Evolutionary conservation across 2,113 vertebrate genomes (phyloP).

Genomic region (Mormyrus lacerda): DNA sequence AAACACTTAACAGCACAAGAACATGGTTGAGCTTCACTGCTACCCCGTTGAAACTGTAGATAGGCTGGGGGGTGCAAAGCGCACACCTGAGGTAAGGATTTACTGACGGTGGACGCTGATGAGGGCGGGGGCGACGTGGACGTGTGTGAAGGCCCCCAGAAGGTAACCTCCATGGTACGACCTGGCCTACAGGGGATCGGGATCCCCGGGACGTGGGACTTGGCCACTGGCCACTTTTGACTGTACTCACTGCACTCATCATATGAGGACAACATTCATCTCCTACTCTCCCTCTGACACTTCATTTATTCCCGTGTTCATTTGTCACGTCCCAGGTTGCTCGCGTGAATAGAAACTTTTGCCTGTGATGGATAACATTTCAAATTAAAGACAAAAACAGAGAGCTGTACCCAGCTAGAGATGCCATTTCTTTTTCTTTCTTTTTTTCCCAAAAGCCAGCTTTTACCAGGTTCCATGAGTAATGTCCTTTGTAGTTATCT

Average conservation of each 20-base stretch:
- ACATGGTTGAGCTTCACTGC: not conserved
- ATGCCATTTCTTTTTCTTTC: slow-evolving; percentile 41
- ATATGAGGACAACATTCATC: slow-evolving; percentile 80
- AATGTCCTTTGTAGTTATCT: slow-evolving; percentile 48
- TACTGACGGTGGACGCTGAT: not conserved
- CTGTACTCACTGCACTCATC: slow-evolving; percentile 72
- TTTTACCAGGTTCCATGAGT: slow-evolving; percentile 44
- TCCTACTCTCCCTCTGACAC: slow-evolving; percentile 70
- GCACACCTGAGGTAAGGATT: not conserved
- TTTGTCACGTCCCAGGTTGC: slow-evolving; percentile 87
- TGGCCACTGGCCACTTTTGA: slow-evolving; percentile 67
- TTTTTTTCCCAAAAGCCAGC: slow-evolving; percentile 49
- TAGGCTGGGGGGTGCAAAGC: not conserved
- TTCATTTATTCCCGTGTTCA: slow-evolving; percentile 81
- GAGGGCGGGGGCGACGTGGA: not conserved
- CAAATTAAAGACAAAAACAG: slow-evolving; percentile 78
- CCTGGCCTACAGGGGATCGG: not conserved
- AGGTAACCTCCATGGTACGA: not conserved
- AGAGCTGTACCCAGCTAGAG: slow-evolving; percentile 59
- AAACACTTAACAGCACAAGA: not conserved
- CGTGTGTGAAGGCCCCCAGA: not conserved
- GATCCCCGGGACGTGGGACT: not conserved
- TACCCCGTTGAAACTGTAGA: not conserved
- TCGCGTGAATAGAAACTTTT: slow-evolving; percentile 74
- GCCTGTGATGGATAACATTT: slow-evolving; percentile 74